Percentiles rank a stretch among this genome's conserved stretches.
Evolutionary conservation across 2,113 vertebrate species (phyloP).

Genomic region (Brachirus orientalis): DNA sequence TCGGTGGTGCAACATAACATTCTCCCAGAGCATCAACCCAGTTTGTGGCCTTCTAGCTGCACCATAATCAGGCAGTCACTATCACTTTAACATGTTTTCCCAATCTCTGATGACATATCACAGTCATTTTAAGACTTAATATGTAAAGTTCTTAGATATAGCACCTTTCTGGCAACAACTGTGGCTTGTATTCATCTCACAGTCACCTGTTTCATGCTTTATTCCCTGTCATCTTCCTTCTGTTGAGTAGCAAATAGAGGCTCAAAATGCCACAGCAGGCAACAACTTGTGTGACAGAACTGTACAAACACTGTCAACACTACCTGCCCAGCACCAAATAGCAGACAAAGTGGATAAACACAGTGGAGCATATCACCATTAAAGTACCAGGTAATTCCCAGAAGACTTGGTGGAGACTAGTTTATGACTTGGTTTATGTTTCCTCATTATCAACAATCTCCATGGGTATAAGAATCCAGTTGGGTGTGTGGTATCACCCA

Average conservation of each 20-base stretch:
- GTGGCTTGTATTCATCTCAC: not conserved
- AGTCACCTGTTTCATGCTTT: not conserved
- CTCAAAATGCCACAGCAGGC: not conserved
- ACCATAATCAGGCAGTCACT: too few species aligned
- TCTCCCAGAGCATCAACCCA: too few species aligned
- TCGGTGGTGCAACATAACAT: too few species aligned
- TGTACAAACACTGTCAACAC: not conserved
- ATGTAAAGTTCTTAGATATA: too few species aligned
- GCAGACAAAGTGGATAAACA: not conserved
- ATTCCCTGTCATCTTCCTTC: not conserved
- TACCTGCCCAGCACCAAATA: not conserved
- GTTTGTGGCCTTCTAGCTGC: too few species aligned
- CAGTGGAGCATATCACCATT: not conserved
- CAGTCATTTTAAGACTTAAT: too few species aligned
- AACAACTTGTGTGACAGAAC: not conserved
- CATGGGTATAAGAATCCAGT: too few species aligned
- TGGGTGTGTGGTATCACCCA: too few species aligned
- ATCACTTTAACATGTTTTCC: too few species aligned
- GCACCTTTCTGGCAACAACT: too few species aligned
- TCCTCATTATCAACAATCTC: not conserved
- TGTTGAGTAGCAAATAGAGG: not conserved
- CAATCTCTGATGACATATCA: too few species aligned
- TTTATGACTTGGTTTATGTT: not conserved
- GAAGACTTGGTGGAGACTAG: not conserved
- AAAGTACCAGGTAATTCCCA: not conserved